Evolutionary conservation across 2,797 vertebrate species (phyloP).

Genomic region (Micropoecilia bifurca): DNA sequence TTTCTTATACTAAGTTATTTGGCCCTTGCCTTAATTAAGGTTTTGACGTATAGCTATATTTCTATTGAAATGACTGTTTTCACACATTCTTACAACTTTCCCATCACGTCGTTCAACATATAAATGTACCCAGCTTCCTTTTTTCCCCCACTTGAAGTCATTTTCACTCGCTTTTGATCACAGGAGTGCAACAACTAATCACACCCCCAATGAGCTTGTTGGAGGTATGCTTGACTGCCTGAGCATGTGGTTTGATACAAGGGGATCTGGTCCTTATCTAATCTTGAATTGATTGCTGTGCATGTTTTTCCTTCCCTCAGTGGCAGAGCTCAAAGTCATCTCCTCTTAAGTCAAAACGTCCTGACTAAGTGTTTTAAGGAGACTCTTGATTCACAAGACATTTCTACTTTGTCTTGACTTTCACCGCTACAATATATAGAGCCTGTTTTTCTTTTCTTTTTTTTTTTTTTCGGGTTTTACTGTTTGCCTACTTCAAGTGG

Average conservation of each 20-base stretch:
- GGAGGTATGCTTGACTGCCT: neutral
- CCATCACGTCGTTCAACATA: neutral
- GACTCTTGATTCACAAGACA: neutral
- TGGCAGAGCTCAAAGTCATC: constrained; percentile 10
- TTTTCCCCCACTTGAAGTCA: constrained; percentile 11
- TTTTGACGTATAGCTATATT: constrained; percentile 1
- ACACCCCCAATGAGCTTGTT: constrained; percentile 28
- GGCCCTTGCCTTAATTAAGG: neutral
- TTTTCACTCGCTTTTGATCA: constrained; percentile 21
- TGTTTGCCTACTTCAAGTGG: neutral
- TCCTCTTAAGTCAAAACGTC: neutral
- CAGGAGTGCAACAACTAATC: constrained; percentile 23
- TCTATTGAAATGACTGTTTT: constrained; percentile 20
- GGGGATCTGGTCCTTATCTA: constrained; percentile 23
- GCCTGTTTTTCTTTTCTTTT: too few relatives aligned
- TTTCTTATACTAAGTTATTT: neutral
- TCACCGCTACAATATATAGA: neutral
- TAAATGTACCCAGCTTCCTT: constrained; percentile 4
- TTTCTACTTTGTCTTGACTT: neutral
- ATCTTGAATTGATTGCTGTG: constrained; percentile 30
- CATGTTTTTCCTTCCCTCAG: constrained; percentile 14
- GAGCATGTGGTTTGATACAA: neutral
- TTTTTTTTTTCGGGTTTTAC: neutral
- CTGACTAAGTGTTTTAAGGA: neutral
- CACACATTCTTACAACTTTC: constrained; percentile 35